phyloP scores from a whole-genome alignment of 2,888 invertebrate species.

The Stictocephala bisonia region DNA sequence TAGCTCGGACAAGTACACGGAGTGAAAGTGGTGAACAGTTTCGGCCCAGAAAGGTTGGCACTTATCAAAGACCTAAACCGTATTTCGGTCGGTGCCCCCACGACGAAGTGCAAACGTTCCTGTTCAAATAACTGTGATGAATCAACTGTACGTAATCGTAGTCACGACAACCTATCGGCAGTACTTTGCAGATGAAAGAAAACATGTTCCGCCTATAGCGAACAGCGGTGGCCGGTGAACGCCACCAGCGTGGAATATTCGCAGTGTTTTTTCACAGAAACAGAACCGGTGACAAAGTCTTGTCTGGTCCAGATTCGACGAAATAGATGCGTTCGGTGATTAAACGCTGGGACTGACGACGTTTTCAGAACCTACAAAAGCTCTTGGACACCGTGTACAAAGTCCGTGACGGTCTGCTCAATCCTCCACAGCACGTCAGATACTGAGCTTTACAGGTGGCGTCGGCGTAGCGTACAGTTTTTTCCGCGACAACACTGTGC shows the following conservation, averaged over 20 bases:
- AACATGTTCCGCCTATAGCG: background rate
- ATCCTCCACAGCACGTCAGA: background rate
- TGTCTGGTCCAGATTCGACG: conserved; percentile 11
- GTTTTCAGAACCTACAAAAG: background rate
- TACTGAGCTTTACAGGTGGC: background rate
- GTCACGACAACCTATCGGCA: conserved; percentile 1
- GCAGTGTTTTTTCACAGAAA: background rate
- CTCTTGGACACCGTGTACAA: conserved; percentile 1
- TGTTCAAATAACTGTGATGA: background rate
- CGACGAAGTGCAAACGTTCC: background rate
- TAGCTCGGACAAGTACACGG: background rate
- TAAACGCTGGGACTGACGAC: background rate
- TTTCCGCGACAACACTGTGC: background rate
- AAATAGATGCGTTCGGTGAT: conserved; percentile 28
- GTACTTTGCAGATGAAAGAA: conserved; percentile 5
- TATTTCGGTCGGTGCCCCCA: too few relatives aligned
- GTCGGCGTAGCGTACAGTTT: background rate
- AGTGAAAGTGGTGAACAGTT: conserved; percentile 11
- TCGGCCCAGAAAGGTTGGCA: conserved; percentile 16
- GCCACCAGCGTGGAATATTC: background rate
- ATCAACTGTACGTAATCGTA: background rate
- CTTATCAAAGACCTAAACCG: background rate
- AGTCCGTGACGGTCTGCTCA: background rate
- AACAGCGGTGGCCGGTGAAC: background rate
- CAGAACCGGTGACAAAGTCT: background rate